These are phyloP conservation scores for Micromys minutus DNA, from an alignment of 2,113 vertebrate genomes.

Conservation along the genomic window DNA sequence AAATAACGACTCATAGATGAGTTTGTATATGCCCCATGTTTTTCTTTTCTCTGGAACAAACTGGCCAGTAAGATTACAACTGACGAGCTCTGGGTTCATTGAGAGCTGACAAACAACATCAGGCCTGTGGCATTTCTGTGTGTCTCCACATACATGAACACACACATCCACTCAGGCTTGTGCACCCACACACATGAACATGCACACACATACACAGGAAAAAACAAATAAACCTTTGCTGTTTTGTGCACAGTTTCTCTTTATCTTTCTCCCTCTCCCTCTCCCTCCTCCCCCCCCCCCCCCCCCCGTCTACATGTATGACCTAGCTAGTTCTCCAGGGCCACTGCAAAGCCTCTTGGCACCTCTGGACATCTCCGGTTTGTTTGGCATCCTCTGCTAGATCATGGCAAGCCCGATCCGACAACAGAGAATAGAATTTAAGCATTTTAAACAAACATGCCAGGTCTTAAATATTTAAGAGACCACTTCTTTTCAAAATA, in stretches of 20 bases:
- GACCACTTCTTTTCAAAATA: neutral
- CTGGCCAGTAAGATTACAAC: neutral
- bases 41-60: neutral
- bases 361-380: neutral
- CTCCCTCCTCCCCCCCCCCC: neutral
- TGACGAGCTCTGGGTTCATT: neutral
- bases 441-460: conserved; percentile 9
- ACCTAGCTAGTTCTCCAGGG: neutral
- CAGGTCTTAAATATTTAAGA: conserved; percentile 39
- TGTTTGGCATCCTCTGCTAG: neutral
- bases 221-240: neutral
- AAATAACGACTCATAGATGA: neutral
- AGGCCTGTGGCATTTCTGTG: too few relatives aligned
- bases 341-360: neutral
- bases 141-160: neutral
- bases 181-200: neutral
- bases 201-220: neutral
- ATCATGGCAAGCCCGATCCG: neutral
- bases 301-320: neutral
- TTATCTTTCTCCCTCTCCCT: neutral
- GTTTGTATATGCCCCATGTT: neutral
- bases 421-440: neutral
- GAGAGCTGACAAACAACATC: neutral
- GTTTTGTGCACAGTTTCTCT: neutral
- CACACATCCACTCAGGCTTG: neutral